Evolutionary conservation across 2,113 vertebrate genomes (phyloP), one percentile per base, ranked within the genome.

Genomic region (Ifrita kowaldi): DNA sequence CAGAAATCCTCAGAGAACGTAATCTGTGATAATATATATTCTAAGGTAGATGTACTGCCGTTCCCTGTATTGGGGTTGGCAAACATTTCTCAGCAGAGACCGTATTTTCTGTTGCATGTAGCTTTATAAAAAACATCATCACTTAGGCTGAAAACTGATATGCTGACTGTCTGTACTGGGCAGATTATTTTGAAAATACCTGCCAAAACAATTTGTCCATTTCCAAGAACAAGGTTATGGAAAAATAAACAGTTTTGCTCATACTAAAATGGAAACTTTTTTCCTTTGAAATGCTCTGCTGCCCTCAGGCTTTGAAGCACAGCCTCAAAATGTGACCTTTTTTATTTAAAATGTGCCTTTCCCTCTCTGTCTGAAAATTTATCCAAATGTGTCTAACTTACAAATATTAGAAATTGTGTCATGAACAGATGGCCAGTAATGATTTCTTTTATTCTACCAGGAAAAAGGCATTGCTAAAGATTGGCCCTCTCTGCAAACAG

Each of bases 171-270:
- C 94, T 87, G 80, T 89, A 91, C 83, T 1, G 5, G 84, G 89
- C 62, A 93, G 94, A 95, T 97, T 97, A 96, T 95, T 96, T 97
- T 96, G 93, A 92, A 96, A 97, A 95, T 93, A 97, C 93, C 93
- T 96, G 95, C 96, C 95, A 96, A 97, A 96, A 97, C 95, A 95
- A 95, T 96, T 96, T 93, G 93, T 97, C 93, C 94, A 95, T 96
- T 95, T 96, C 94, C 84, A 96, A 95, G 93, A 97, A 93, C 94
- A 95, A 96, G 93, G 94, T 91, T 97, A 93, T 93, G 91, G 94
- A 95, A 97, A 97, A 95, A 96, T 87, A 96, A 97, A 96, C 93
- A 95, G 74, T 87, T 97, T 94, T 87, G 23, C 81, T 96, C 84
- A 79, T 65, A 91, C 74, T 91, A 50, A 95, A 95, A 93, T 84